These are phyloP conservation scores for Chloropsis hardwickii DNA, from an alignment of 2,113 vertebrate species.

Conservation along the genomic window DNA sequence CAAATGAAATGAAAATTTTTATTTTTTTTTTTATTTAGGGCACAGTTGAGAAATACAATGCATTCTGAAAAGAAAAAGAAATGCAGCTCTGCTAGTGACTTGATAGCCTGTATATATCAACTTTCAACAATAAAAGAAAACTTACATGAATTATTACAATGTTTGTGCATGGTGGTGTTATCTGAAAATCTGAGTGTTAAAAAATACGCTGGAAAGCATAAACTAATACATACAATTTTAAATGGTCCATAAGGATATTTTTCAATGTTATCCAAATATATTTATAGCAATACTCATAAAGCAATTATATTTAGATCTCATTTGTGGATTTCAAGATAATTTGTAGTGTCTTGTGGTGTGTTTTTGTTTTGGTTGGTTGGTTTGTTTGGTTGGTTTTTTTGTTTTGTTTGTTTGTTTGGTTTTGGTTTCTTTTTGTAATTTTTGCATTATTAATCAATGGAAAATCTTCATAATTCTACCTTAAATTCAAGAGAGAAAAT, in stretches of 20 bases:
- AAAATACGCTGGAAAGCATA: neutral
- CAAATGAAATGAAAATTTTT: slow-evolving; percentile 7
- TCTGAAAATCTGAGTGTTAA: neutral
- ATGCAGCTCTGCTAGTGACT: neutral
- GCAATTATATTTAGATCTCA: neutral
- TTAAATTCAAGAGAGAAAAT: neutral
- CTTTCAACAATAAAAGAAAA: neutral
- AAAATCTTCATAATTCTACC: neutral
- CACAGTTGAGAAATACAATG: neutral
- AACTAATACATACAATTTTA: neutral
- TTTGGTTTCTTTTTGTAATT: neutral
- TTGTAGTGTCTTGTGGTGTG: neutral
- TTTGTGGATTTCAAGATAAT: neutral
- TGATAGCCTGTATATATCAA: neutral
- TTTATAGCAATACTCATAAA: neutral
- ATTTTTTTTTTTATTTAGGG: neutral
- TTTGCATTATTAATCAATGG: neutral
- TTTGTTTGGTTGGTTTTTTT: neutral
- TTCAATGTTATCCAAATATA: neutral
- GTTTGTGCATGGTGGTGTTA: neutral
- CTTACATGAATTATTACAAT: neutral
- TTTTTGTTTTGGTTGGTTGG: neutral
- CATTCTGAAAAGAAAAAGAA: neutral
- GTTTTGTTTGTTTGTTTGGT: neutral
- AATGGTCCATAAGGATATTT: neutral